Evolutionary conservation across 2,888 invertebrate species (phyloP).

Genomic region (Dolichopus griseipennis): DNA sequence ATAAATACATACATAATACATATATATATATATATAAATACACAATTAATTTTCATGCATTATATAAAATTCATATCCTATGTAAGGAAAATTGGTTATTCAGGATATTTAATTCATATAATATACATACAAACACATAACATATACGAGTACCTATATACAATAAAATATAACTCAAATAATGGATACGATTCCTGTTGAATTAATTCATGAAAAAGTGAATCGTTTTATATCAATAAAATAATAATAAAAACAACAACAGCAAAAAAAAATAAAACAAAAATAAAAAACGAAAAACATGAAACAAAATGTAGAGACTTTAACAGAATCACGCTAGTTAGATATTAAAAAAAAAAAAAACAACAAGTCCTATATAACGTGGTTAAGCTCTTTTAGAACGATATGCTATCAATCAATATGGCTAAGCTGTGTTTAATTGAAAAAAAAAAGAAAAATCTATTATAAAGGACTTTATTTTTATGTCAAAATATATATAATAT

Average conservation of each 20-base stretch:
- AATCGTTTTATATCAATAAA: not conserved
- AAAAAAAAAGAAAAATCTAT: not conserved
- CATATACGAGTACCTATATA: not conserved
- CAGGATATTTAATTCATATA: no score
- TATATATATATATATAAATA: no score
- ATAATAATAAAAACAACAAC: not conserved
- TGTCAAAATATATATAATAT: not conserved
- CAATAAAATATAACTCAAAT: not conserved
- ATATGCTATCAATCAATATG: constrained; percentile 3
- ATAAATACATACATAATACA: no score
- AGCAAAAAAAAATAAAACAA: not conserved
- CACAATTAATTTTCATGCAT: no score
- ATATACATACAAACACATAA: no score
- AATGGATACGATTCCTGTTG: not conserved
- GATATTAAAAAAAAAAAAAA: no score
- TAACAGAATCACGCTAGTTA: no score
- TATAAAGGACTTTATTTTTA: constrained; percentile 6
- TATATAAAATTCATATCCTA: no score
- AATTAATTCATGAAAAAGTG: constrained; percentile 4
- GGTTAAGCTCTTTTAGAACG: not conserved
- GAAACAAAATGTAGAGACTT: not conserved
- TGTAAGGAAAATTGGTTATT: no score
- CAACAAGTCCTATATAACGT: not conserved
- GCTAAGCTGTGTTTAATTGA: constrained; percentile 6
- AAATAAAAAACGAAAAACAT: not conserved